These are phyloP conservation scores for Muscicapa striata DNA, from an alignment of 2,797 vertebrate species.

Conservation along the genomic window DNA sequence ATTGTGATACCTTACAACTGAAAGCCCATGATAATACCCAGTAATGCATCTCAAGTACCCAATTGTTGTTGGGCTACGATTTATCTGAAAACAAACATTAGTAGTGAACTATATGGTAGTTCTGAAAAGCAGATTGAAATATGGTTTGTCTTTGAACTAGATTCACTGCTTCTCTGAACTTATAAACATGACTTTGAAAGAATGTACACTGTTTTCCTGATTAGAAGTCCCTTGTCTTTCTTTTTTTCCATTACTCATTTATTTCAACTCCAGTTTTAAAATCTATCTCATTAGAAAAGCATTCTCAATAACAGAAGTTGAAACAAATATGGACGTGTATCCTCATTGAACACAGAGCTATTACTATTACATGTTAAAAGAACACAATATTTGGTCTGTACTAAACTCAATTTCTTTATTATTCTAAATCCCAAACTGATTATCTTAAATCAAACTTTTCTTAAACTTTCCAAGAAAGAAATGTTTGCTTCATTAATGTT, in stretches of 20 bases:
- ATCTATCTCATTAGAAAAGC: conserved; percentile 53
- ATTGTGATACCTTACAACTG: background rate
- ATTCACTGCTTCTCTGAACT: conserved; percentile 50
- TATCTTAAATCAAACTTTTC: conserved; percentile 8
- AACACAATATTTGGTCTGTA: background rate
- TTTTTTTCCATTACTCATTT: conserved; percentile 50
- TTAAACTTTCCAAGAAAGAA: conserved; percentile 25
- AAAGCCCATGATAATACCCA: background rate
- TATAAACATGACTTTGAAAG: conserved; percentile 67
- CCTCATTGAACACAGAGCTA: background rate
- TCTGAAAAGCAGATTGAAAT: conserved; percentile 44
- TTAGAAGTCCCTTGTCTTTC: conserved; percentile 2
- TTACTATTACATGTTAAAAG: background rate
- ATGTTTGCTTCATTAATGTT: background rate
- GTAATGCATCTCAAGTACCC: background rate
- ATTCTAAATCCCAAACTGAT: conserved; percentile 32
- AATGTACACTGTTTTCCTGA: conserved; percentile 65
- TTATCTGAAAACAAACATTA: background rate
- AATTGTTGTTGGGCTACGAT: background rate
- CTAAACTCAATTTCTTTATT: background rate
- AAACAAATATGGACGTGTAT: background rate
- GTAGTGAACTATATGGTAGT: background rate
- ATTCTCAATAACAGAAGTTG: conserved; percentile 24
- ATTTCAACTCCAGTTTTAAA: conserved; percentile 45
- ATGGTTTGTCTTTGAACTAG: conserved; percentile 44